Evolutionary conservation across 2,113 vertebrate genomes (phyloP), one percentile per base, ranked within the genome.

Genomic region (Corythoichthys intestinalis): DNA sequence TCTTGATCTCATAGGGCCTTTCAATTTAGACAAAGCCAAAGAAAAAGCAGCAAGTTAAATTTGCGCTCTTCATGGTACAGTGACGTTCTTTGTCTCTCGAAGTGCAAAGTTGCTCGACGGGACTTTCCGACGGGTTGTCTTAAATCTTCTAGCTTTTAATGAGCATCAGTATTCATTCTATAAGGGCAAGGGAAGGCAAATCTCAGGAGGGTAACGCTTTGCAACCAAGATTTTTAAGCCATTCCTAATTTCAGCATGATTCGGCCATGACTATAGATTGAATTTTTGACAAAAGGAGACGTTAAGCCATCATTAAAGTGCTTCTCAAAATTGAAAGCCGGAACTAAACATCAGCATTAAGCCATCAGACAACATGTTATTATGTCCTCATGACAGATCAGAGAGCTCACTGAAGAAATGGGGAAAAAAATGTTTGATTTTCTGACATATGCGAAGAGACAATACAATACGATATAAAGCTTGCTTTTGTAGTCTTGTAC

Each of bases 241-340:
- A 63, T 28, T 38, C 2, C n/a, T 15, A 66, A 60, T 38, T 28
- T 67, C 28, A 47, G 41, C 20, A 46, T 1, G 3, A 49, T 14
- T 57, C 44, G 20, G 20, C 20, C 20, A 28, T 28, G 35, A 6
- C 11, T 5, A 38, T 7, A 1, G 46, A 72, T 52, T 73, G 2
- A 53, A 10, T 64, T 60, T 69, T 17, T 3, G 10, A 65, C 73
- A 38, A 67, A 65, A 75, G 60, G 13, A 65, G 61, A 48, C 28
- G 52, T 9, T 56, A 15, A 5, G 0, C 9, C 66, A 56, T 28
- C n/a, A 74, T 75, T 50, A 62, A 72, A 70, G 63, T 50, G 17
- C 34, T 35, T 44, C 34, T 39, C 4, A 59, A 34, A 71, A 7
- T 28, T 49, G n/a, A 13, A 28, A 9, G 57, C 49, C 63, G 17